Evolutionary conservation across 2,113 vertebrate genomes (phyloP).

Genomic region (Lophura nycthemera): DNA sequence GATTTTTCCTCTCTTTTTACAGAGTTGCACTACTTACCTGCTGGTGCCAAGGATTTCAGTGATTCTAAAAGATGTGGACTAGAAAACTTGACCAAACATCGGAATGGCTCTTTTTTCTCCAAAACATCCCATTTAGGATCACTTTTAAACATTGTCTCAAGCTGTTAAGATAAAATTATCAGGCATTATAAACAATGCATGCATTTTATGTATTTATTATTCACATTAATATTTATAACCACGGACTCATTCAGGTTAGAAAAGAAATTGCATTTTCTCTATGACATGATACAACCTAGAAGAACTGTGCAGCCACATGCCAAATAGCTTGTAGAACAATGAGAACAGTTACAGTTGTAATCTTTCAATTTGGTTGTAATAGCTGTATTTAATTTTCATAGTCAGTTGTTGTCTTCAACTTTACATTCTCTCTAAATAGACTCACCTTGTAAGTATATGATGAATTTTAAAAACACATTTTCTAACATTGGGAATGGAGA

Average conservation of each 20-base stretch:
- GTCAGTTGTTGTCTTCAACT: background rate
- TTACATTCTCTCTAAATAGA: background rate
- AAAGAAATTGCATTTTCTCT: background rate
- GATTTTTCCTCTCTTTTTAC: background rate
- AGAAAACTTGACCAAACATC: constrained; percentile 89
- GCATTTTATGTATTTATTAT: background rate
- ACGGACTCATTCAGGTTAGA: background rate
- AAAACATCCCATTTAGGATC: constrained; percentile 73
- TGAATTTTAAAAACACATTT: background rate
- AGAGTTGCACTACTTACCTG: constrained; percentile 77
- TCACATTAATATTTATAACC: background rate
- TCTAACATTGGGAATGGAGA: background rate
- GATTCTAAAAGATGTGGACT: constrained; percentile 92
- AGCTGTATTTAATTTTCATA: background rate
- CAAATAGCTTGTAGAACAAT: background rate
- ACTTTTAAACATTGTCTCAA: constrained; percentile 89
- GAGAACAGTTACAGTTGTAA: background rate
- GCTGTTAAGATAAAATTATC: constrained; percentile 75
- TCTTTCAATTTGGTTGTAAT: no score
- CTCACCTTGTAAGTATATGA: background rate
- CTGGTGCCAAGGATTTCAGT: constrained; percentile 83
- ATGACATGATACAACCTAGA: background rate
- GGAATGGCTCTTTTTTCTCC: constrained; percentile 82
- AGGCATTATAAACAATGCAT: background rate
- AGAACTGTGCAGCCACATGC: background rate